Base-by-base conservation (phyloP, 2,797 vertebrate genomes). In the Peromyscus nudipes region DNA sequence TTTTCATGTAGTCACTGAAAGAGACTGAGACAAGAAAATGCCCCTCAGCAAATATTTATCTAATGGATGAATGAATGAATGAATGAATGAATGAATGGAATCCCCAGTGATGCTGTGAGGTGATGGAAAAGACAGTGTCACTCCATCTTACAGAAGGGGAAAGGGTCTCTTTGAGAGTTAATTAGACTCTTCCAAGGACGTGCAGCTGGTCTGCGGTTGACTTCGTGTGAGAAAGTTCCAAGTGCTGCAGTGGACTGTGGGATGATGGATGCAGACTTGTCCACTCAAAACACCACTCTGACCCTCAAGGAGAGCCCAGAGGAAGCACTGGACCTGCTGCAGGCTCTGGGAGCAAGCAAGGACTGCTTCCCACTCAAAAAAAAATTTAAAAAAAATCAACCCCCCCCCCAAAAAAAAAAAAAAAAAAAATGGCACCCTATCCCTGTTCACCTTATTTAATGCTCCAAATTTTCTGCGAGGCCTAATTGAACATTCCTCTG, bases 401-500 rank as follows among this genome's bases (percentile, higher is more conserved):
- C 43, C 43, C n/a, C 21, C 40, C 21, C 21, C 40, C 4, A 40
- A 40, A 40, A 76, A 25, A 14, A 43, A 7, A 75, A 40, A 85
- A 98, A 98, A 90, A 46, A 37, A 64, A 92, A 93, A 96, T 94
- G 95, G 97, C 25, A 7, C 97, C 96, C 97, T 97, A 96, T 92
- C 96, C 97, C 85, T 88, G 82, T 77, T 83, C 80, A 88, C 67
- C 97, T 94, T 97, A 94, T 98, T 98, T 96, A 98, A 95, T 96
- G 95, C 98, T 98, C 98, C 97, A 96, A 97, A 96, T 98, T 97
- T 98, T 96, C 97, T 97, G n/a, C 34, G 97, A 96, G 94, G 96
- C 89, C 97, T 97, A 95, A 98, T 92, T 97, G 97, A 97, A 97
- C 98, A 94, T 97, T 98, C 98, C 97, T 98, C 94, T 52, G 29